Conservation (phyloP, 53 echinoderm and acorn worm genomes). For the Paracentrotus lividus region DNA sequence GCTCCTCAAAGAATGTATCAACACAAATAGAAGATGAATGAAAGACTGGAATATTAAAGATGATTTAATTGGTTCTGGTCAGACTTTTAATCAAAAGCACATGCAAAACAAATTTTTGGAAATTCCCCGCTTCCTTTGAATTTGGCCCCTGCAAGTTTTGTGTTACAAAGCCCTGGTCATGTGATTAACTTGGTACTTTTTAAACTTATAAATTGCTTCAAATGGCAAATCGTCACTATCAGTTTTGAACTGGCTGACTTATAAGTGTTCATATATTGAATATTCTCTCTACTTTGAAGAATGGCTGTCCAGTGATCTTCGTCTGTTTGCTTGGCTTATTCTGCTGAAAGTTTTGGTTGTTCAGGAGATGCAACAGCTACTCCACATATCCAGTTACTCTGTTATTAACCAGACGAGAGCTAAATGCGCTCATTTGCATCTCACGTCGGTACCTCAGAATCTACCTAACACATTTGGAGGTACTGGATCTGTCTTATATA, state of each 20-base stretch:
- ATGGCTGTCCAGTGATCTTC: not conserved
- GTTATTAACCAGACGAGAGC: not conserved
- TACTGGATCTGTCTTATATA: slow-evolving; percentile 9
- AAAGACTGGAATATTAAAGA: too few species aligned
- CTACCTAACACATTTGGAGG: not conserved
- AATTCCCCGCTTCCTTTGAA: too few species aligned
- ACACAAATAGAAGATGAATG: too few species aligned
- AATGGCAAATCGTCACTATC: not conserved
- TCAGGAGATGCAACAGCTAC: not conserved
- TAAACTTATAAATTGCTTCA: not conserved
- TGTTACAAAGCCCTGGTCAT: too few species aligned
- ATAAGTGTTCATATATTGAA: not conserved
- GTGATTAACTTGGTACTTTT: not conserved
- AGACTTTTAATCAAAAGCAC: too few species aligned
- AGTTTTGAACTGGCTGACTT: not conserved
- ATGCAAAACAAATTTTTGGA: too few species aligned
- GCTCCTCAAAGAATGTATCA: too few species aligned
- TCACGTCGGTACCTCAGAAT: not conserved
- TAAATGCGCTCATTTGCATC: slow-evolving; percentile 23
- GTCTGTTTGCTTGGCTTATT: not conserved
- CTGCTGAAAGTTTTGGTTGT: not conserved
- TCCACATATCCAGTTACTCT: not conserved
- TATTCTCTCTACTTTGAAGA: not conserved
- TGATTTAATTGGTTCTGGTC: too few species aligned
- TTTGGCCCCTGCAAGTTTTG: too few species aligned